Percentiles rank a stretch among this genome's conserved stretches.
Evolutionary conservation across 2,888 invertebrate genomes (phyloP).

Genomic region (Melangyna quadrimaculata): DNA sequence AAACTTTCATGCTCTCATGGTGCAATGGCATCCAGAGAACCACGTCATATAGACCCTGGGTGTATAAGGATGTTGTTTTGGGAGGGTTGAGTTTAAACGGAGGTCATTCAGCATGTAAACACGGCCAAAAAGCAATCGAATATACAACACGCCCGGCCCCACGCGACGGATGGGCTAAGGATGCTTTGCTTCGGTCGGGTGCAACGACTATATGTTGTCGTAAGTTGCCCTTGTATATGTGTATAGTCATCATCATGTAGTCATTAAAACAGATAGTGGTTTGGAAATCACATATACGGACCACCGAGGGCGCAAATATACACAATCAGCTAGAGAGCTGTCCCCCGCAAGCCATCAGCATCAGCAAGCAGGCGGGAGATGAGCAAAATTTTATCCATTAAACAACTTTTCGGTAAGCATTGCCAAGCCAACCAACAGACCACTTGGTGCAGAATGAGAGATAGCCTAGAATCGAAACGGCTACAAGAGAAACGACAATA

Average conservation of each 20-base stretch:
- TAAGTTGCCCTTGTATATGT: background rate
- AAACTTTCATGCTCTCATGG: constrained; percentile 41
- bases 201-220: background rate
- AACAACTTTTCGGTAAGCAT: constrained; percentile 66
- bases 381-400: constrained; percentile 63
- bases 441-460: constrained; percentile 57
- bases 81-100: background rate
- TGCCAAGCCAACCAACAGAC: constrained; percentile 58
- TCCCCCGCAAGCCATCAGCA: background rate
- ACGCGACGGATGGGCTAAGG: background rate
- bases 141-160: too few species aligned
- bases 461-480: constrained; percentile 31
- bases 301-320: constrained; percentile 42
- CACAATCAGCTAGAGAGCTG: background rate
- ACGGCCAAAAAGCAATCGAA: constrained; percentile 54
- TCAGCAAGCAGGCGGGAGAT: constrained; percentile 6
- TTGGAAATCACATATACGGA: constrained; percentile 67
- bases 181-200: background rate
- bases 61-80: background rate
- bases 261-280: constrained; percentile 70
- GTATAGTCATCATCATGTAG: constrained; percentile 67
- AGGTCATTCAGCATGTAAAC: constrained; percentile 53
- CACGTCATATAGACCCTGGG: background rate
- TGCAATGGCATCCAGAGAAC: too few species aligned
- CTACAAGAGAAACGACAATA: background rate